These are phyloP conservation scores for Takifugu bimaculatus DNA, from an alignment of 2,113 vertebrate genomes.

Conservation along the genomic window DNA sequence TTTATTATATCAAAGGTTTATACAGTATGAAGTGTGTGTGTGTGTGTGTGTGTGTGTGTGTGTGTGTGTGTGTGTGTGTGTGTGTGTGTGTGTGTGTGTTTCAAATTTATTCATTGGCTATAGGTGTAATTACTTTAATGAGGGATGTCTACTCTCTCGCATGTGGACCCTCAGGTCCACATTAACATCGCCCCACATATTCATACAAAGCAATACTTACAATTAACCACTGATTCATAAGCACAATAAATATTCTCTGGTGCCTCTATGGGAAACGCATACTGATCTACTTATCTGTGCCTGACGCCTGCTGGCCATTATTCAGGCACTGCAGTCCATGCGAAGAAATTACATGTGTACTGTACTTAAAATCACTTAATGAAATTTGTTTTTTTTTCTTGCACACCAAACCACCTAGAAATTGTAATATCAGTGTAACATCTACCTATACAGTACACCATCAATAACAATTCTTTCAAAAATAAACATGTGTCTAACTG, in stretches of 20 bases:
- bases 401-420: too few relatives aligned
- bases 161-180: slow-evolving; percentile 60
- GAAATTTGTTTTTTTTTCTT: too few relatives aligned
- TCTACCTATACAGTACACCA: too few relatives aligned
- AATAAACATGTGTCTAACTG: too few relatives aligned
- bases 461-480: too few relatives aligned
- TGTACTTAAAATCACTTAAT: too few relatives aligned
- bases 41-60: slow-evolving; percentile 12
- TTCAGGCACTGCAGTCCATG: slow-evolving; percentile 5
- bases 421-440: too few relatives aligned
- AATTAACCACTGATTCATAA: slow-evolving; percentile 69
- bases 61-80: slow-evolving; percentile 17
- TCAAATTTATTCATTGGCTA: slow-evolving; percentile 45
- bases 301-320: slow-evolving; percentile 62
- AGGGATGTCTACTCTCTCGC: slow-evolving; percentile 61
- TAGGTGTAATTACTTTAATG: slow-evolving; percentile 76
- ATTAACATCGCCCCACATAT: slow-evolving; percentile 67
- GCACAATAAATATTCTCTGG: slow-evolving; percentile 52
- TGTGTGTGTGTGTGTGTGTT: slow-evolving; percentile 53
- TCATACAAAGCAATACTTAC: slow-evolving; percentile 53
- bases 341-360: too few relatives aligned
- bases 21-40: background rate
- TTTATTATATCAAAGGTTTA: too few relatives aligned
- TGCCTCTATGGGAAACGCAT: slow-evolving; percentile 25
- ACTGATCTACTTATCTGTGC: slow-evolving; percentile 28